Conservation (phyloP, 2,113 vertebrate species). For the Corydoras sp. region DNA sequence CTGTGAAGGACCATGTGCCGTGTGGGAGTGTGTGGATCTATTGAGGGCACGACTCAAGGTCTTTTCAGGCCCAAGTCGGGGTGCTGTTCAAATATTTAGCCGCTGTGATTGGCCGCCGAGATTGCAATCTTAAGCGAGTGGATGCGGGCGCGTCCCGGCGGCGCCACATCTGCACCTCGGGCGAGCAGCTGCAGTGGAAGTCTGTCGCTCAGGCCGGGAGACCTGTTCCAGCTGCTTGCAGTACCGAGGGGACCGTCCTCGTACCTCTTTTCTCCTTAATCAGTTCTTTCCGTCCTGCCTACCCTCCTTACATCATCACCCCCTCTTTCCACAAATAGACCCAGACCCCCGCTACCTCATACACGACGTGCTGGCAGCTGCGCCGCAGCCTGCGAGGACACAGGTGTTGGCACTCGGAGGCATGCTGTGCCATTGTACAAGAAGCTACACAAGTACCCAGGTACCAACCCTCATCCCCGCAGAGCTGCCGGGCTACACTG, state of each 20-base stretch:
- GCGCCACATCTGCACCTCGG: slow-evolving; percentile 43
- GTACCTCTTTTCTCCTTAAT: background rate
- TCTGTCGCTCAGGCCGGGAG: slow-evolving; percentile 58
- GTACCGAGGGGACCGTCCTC: background rate
- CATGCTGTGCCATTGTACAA: slow-evolving; percentile 27
- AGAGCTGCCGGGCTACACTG: slow-evolving; percentile 15
- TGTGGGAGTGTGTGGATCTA: background rate
- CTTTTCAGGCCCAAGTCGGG: background rate
- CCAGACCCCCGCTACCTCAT: slow-evolving; percentile 7
- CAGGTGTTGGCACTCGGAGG: slow-evolving; percentile 39
- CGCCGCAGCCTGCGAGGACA: slow-evolving; percentile 35
- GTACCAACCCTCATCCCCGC: slow-evolving; percentile 22
- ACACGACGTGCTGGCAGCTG: slow-evolving; percentile 24
- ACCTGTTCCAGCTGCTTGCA: slow-evolving; percentile 58
- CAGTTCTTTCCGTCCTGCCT: background rate
- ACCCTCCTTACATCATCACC: slow-evolving; percentile 47
- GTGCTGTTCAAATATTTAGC: slow-evolving; percentile 2
- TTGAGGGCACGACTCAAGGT: background rate
- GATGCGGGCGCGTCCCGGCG: background rate
- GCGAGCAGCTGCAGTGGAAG: slow-evolving; percentile 64
- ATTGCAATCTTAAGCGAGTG: background rate
- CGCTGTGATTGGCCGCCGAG: background rate
- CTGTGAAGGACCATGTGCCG: background rate
- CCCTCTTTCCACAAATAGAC: background rate
- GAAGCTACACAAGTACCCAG: slow-evolving; percentile 34